Evolutionary conservation across 1,140 invertebrate species (phyloP).

Genomic region (Dendroctonus ponderosae): DNA sequence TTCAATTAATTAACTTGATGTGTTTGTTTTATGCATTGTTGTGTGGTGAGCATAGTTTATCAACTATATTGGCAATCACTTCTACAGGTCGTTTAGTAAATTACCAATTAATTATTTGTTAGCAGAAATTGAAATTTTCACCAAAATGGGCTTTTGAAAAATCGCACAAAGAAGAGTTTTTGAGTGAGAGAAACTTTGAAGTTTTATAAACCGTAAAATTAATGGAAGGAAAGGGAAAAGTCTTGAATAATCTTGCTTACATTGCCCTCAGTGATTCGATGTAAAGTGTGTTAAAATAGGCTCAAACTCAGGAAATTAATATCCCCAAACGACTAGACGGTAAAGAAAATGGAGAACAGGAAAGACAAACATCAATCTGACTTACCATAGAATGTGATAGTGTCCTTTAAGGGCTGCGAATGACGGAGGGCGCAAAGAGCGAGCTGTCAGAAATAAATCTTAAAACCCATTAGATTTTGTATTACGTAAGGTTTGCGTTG

Average conservation of each 20-base stretch:
- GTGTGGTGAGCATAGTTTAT: too few relatives aligned
- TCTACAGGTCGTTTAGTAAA: too few relatives aligned
- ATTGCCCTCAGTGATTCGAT: background rate
- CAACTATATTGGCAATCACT: too few relatives aligned
- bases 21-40: too few relatives aligned
- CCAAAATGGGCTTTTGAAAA: too few relatives aligned
- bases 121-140: too few relatives aligned
- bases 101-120: too few relatives aligned
- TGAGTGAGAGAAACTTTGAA: too few relatives aligned
- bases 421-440: slow-evolving; percentile 14
- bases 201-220: too few relatives aligned
- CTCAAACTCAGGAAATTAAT: slow-evolving; percentile 9
- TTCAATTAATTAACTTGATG: too few relatives aligned
- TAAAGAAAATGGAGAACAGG: slow-evolving; percentile 1
- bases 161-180: too few relatives aligned
- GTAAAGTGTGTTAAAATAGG: slow-evolving; percentile 5
- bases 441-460: slow-evolving; percentile 20
- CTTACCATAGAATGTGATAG: slow-evolving; percentile 14
- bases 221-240: too few relatives aligned
- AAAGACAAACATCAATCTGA: slow-evolving; percentile 23
- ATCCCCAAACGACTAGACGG: slow-evolving; percentile 3
- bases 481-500: slow-evolving; percentile 11
- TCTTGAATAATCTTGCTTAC: background rate
- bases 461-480: slow-evolving; percentile 19
- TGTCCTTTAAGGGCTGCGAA: slow-evolving; percentile 22